These are phyloP conservation scores for Zalophus californianus DNA, from an alignment of 2,797 vertebrate genomes.

Conservation along the genomic window DNA sequence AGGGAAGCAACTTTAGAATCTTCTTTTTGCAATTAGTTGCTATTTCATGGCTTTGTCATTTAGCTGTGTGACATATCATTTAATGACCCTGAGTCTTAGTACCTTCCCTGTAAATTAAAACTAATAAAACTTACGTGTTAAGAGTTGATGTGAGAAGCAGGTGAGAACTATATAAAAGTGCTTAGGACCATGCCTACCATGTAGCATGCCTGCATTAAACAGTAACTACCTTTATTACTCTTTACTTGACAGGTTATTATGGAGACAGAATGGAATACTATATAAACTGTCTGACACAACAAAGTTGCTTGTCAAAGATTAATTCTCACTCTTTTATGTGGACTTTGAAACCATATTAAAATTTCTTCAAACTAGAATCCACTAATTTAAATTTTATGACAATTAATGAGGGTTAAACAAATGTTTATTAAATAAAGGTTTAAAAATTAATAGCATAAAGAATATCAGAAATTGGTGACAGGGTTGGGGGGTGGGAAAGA, in stretches of 20 bases:
- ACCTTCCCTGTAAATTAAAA: constrained; percentile 66
- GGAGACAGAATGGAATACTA: not conserved
- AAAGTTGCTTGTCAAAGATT: not conserved
- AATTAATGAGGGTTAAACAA: not conserved
- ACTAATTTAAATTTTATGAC: constrained; percentile 2
- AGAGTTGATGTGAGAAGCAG: not conserved
- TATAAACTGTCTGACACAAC: not conserved
- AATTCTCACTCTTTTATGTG: constrained; percentile 13
- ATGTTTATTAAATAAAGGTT: constrained; percentile 18
- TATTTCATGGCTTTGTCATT: not conserved
- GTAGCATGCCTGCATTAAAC: not conserved
- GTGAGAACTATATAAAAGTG: constrained; percentile 17
- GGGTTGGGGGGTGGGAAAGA: not conserved
- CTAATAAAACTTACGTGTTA: constrained; percentile 57
- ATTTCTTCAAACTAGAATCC: constrained; percentile 4
- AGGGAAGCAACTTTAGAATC: constrained; percentile 36
- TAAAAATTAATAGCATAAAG: not conserved
- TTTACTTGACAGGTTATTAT: constrained; percentile 41
- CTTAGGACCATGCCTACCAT: not conserved
- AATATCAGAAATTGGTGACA: not conserved
- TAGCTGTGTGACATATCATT: not conserved
- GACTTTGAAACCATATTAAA: not conserved
- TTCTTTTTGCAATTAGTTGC: not conserved
- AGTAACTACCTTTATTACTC: constrained; percentile 33
- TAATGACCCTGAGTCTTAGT: constrained; percentile 34